Percentiles rank a stretch among this genome's conserved stretches.
Conservation (phyloP, 2,113 vertebrate genomes). For the Siniperca knerii region DNA sequence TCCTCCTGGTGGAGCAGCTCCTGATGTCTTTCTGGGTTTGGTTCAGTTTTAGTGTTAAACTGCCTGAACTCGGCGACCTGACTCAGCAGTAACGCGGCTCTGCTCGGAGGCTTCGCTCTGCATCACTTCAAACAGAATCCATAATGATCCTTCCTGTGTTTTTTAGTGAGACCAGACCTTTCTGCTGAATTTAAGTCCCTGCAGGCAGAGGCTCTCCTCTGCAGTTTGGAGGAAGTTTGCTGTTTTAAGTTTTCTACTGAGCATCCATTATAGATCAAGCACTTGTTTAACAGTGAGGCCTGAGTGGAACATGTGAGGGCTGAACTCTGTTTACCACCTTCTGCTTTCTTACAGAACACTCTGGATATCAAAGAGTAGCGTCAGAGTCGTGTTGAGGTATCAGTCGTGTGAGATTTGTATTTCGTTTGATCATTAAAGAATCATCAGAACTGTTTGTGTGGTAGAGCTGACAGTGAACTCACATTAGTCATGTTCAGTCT, state of each 20-base stretch:
- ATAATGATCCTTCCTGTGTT: conserved; percentile 3
- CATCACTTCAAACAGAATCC: conserved; percentile 53
- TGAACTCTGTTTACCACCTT: conserved; percentile 4
- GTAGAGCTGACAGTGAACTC: too few species aligned
- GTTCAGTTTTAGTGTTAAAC: not conserved
- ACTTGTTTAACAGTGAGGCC: not conserved
- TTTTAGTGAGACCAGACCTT: not conserved
- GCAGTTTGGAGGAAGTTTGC: conserved; percentile 33
- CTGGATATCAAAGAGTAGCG: not conserved
- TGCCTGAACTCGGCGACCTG: not conserved
- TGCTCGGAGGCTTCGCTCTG: conserved; percentile 24
- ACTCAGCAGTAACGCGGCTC: conserved; percentile 21
- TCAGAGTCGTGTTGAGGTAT: too few species aligned
- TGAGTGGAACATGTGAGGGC: conserved; percentile 1
- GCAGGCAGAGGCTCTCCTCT: conserved; percentile 34
- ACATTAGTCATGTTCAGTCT: too few species aligned
- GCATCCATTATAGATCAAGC: conserved; percentile 49
- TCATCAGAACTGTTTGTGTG: too few species aligned
- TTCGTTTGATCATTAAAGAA: not conserved
- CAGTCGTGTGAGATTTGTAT: not conserved
- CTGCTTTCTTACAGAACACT: not conserved
- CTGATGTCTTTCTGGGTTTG: not conserved
- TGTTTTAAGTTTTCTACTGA: conserved; percentile 9
- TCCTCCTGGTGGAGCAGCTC: not conserved
- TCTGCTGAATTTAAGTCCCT: conserved; percentile 12